Evolutionary conservation across 2,113 vertebrate genomes (phyloP), one percentile per base, ranked within the genome.

Genomic region (Tricholaema leucomelas): DNA sequence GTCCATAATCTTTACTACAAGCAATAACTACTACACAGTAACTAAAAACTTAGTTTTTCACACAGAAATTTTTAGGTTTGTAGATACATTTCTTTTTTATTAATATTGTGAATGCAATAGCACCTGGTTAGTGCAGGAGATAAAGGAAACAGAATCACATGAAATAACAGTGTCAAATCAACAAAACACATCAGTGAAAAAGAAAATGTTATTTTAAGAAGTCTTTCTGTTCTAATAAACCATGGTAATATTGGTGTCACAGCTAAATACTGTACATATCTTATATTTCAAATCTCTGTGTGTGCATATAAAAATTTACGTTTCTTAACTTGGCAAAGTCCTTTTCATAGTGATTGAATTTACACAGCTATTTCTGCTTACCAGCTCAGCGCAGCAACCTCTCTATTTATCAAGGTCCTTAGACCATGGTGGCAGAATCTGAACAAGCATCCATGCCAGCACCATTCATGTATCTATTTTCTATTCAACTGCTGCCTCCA

Each of bases 261-360:
- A 44, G 38, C 30, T 91, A 90, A 89, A 90, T 52, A 67, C 31
- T 71, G 31, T 71, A 36, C 31, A 46, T 48, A 55, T 52, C 35
- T 75, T 81, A 58, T 17, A 73, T 85, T 59, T 76, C 78, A 85
- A 60, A 63, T 76, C 67, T n/a, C 58, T 80, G 33, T 90, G 59
- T 83, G 25, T 64, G 54, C 52, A 44, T 70, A 44, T 83, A 92
- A 95, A 92, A 92, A 92, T 89, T 27, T 91, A 81, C 76, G 48
- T 91, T 89, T 93, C 71, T 89, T 87, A 92, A 91, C 64, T 94
- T 90, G 78, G 65, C 92, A 85, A 78, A 67, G 84, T 73, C 64
- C 58, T 19, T 82, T 92, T 74, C 67, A 42, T 77, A 87, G 72
- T 74, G 84, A 94, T 93, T 92, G 92, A 93, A 94, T 80, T 77